Base-by-base conservation (phyloP, 2,113 vertebrate genomes). In the Chrysemys picta region DNA sequence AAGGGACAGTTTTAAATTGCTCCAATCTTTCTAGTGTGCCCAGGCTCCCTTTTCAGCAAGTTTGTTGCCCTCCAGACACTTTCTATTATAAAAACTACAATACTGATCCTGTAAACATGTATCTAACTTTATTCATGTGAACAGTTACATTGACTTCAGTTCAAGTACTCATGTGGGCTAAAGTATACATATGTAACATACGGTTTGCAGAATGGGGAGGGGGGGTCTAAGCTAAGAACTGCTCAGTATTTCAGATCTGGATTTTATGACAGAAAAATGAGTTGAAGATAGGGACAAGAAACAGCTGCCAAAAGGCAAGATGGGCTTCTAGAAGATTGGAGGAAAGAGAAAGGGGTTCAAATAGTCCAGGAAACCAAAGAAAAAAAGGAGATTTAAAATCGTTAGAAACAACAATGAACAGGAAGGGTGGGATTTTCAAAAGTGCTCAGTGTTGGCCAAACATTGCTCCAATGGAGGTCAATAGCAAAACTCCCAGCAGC, bases 101-200 rank as follows among this genome's bases (percentile, higher is more conserved):
- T 0, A 2, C 24, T 29, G 0, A 47, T 78, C 42, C 24, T 45
- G 42, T 45, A 47, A 12, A 42, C n/a, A 54, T 8, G 3, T 54
- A 54, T 8, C 19, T 38, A 22, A n/a, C 31, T 72, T 72, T 62
- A 62, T 29, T 62, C 57, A 62, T 7, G 57, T 31, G 57, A 29
- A 57, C 56, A 57, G 35, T 87, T 90, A n/a, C 65, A 8, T 12
- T 87, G 42, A 65, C 42, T 87, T 89, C 27, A 80, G 35, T 72
- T 72, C 19, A 72, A 72, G 19, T 5, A 38, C n/a, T 72, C n/a
- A 10, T 38, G n/a, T 72, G n/a, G 65, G n/a, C 38, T 72, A 9
- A 72, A 38, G 16, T 10, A 22, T n/a, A 69, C 65, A n/a, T 16
- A 62, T 31, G 57, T 31, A 29, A 62, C 6, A 14, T 31, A 62